Percentiles rank a stretch among this genome's conserved stretches.
Conservation (phyloP, 2,888 invertebrate species). For the Fragum sueziense region DNA sequence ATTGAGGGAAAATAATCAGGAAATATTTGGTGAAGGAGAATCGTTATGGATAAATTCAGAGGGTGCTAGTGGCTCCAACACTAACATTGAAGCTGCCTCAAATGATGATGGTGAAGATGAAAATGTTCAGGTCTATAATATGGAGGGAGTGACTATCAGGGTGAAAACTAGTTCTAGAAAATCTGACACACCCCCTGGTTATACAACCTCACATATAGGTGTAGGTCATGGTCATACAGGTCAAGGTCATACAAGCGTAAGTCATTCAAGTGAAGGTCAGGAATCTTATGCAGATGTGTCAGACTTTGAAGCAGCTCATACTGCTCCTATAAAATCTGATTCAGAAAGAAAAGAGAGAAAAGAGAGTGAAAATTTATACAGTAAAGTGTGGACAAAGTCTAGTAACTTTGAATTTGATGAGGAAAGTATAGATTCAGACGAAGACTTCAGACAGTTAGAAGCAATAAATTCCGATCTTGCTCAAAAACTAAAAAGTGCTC, state of each 20-base stretch:
- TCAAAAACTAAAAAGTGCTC: conserved; percentile 34
- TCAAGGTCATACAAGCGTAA: not conserved
- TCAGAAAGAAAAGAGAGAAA: not conserved
- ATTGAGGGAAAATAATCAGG: not conserved
- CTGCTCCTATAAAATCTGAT: not conserved
- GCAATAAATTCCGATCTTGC: conserved; percentile 44
- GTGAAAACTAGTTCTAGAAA: not conserved
- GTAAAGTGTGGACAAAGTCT: conserved; percentile 2
- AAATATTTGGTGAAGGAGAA: conserved; percentile 18
- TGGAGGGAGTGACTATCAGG: conserved; percentile 15
- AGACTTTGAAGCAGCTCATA: conserved; percentile 26
- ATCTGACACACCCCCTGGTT: not conserved
- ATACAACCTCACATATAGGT: not conserved
- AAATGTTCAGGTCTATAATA: not conserved
- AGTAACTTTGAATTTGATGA: not conserved
- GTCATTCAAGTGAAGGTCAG: conserved; percentile 2
- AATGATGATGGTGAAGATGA: not conserved
- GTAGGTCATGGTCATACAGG: not conserved
- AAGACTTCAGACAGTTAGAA: conserved; percentile 24
- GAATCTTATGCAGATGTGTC: conserved; percentile 23
- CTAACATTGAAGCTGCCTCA: not conserved
- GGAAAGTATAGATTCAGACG: conserved; percentile 7
- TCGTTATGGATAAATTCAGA: not conserved
- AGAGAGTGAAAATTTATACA: not conserved
- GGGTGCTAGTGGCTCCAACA: not conserved